Base-by-base conservation (phyloP, 1,140 invertebrate genomes). In the Eumeta japonica region DNA sequence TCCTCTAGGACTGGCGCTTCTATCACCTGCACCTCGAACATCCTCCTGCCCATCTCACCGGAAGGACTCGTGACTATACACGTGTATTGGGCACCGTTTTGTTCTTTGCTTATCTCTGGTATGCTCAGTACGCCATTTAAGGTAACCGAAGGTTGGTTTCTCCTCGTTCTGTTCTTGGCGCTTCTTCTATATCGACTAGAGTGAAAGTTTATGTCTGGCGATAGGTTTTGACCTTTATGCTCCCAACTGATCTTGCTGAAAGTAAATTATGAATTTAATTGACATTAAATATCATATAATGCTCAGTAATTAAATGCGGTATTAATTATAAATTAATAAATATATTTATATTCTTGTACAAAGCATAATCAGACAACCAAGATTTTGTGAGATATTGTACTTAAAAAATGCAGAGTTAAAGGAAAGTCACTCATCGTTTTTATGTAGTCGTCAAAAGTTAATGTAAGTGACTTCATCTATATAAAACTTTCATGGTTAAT, bases 41-140 rank as follows among this genome's bases (percentile, higher is more conserved):
- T 76, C 32, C 83, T 64, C 48, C 83, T 82, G 1, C 87, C 88
- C 37, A 86, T 83, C 60, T 90, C 86, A 1, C 87, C 89, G 1
- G 87, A 84, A 13, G 83, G 79, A 50, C 88, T 89, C 4, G 80
- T 79, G 0, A 92, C 91, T 33, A 83, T 84, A 60, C 93, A 96
- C 0, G 86, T 88, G 65, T 93, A 95, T 37, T 82, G 76, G 9
- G 89, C 91, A 28, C 83, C 82, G 52, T 68, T 73, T 2, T 80
- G 62, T 16, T 75, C 78, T 1, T 84, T 80, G 49, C 86, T 87
- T 3, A 95, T 83, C 45, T 86, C 82, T 29, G 81, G 75, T 34
- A 96, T 86, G 16, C 83, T 83, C 10, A 96, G 76, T 5, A 75
- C 40, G 28, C 72, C 75, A 28, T 75, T 65, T 3, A 73, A 58